Percentiles rank a stretch among this genome's conserved stretches.
phyloP scores from a whole-genome alignment of 2,113 vertebrate genomes.

The Dicrurus megarhynchus region DNA sequence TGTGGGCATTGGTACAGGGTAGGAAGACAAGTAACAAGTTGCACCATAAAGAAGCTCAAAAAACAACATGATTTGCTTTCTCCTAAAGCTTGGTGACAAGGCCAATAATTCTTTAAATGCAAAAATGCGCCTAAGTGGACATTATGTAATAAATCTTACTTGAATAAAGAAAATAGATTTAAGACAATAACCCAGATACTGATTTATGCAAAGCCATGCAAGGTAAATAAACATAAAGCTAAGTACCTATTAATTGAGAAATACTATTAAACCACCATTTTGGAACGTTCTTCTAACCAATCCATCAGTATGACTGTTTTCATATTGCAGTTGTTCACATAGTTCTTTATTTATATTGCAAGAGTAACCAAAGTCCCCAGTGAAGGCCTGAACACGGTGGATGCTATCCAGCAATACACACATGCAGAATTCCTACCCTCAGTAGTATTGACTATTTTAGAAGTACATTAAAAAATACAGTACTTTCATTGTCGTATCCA shows the following conservation, averaged over 20 bases:
- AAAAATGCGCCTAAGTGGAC: neutral
- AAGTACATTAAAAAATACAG: neutral
- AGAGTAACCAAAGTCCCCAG: neutral
- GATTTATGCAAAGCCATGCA: neutral
- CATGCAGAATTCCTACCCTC: neutral
- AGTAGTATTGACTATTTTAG: neutral
- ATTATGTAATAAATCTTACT: neutral
- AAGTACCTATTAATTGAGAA: neutral
- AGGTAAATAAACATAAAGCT: neutral
- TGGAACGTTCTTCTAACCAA: neutral
- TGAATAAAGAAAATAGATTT: neutral
- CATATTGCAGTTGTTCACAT: neutral
- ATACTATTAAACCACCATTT: neutral
- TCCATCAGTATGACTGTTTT: neutral
- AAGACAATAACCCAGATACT: neutral
- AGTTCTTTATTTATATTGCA: neutral
- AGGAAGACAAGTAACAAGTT: neutral
- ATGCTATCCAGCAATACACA: neutral
- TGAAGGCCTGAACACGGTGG: neutral
- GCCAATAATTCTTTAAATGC: neutral
- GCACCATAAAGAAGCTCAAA: neutral
- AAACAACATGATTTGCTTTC: neutral
- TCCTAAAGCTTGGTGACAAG: neutral
- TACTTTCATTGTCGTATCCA: neutral
- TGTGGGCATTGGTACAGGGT: neutral